These are phyloP conservation scores for Chrysolina oricalcia DNA, from an alignment of 2,888 invertebrate species.

Conservation along the genomic window DNA sequence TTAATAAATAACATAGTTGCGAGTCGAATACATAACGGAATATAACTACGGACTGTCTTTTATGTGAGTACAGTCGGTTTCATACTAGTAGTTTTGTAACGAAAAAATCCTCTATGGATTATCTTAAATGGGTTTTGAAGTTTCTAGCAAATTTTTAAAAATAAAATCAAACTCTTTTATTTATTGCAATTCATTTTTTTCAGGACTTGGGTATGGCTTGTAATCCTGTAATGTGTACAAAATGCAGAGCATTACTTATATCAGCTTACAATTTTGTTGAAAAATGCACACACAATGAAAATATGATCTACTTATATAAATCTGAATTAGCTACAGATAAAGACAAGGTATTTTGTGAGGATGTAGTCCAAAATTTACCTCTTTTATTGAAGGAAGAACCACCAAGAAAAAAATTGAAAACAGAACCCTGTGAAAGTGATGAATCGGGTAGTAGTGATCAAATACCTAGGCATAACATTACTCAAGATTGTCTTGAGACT, in stretches of 20 bases:
- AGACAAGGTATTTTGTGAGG: not conserved
- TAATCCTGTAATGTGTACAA: conserved; percentile 3
- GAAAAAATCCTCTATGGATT: too few species aligned
- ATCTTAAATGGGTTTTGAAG: too few species aligned
- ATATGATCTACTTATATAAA: conserved; percentile 11
- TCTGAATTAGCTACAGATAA: not conserved
- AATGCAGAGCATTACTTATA: not conserved
- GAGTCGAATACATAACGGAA: too few species aligned
- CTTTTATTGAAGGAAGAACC: not conserved
- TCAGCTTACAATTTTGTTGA: conserved; percentile 9
- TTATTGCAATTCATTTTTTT: not conserved
- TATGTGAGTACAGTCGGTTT: too few species aligned
- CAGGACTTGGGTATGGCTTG: conserved; percentile 2
- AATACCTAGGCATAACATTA: not conserved
- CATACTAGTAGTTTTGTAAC: too few species aligned
- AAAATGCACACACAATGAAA: conserved; percentile 13
- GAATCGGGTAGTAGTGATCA: not conserved
- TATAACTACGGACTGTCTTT: too few species aligned
- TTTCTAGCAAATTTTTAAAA: too few species aligned
- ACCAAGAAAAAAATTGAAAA: not conserved
- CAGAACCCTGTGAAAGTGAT: not conserved
- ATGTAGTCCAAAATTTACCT: conserved; percentile 5
- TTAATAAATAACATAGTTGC: too few species aligned
- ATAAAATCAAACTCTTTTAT: too few species aligned
- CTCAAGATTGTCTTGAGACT: not conserved